Base-by-base conservation (phyloP, 2,113 vertebrate species). In the Paraplagusia blochii region DNA sequence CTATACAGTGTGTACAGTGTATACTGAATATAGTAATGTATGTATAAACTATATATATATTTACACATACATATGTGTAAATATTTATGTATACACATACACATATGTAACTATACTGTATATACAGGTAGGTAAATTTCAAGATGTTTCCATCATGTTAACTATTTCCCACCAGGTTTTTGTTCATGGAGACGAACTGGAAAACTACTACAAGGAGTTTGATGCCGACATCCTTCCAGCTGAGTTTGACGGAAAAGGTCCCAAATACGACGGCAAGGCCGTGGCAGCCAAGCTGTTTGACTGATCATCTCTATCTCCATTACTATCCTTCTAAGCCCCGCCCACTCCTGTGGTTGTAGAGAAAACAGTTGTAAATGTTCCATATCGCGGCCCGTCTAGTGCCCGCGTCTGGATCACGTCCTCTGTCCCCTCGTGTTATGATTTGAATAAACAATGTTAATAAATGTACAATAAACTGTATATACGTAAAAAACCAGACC, bases 131-230 rank as follows among this genome's bases (percentile, higher is more conserved):
- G 0, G 18, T 47, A 5, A 13, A 19, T 13, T 17, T 8, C 1
- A 39, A 11, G 10, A 12, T 12, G 11, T 40, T n/a, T n/a, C n/a
- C n/a, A n/a, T n/a, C n/a, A n/a, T n/a, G n/a, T n/a, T n/a, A n/a
- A n/a, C n/a, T n/a, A n/a, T n/a, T 38, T 9, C 9, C 29, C 15
- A 51, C 8, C 74, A 99, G 97, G 94, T 99, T 58, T 95, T 94
- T 39, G 93, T 99, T 55, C 95, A 99, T 0, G 95, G 97, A 7
- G 96, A 98, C 10, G 94, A 98, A 80, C 88, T 98, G 70, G 92
- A 94, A 4, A 79, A 64, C 74, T 98, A 97, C 85, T 95, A 92
- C 88, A 93, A 92, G 83, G 97, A 98, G 87, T 93, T 99, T 0
- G 95, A 98, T 0, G 82, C 90, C 0, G 92, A 94, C 73, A 99